phyloP scores from a whole-genome alignment of 2,113 vertebrate species.

The Carassius carassius region DNA sequence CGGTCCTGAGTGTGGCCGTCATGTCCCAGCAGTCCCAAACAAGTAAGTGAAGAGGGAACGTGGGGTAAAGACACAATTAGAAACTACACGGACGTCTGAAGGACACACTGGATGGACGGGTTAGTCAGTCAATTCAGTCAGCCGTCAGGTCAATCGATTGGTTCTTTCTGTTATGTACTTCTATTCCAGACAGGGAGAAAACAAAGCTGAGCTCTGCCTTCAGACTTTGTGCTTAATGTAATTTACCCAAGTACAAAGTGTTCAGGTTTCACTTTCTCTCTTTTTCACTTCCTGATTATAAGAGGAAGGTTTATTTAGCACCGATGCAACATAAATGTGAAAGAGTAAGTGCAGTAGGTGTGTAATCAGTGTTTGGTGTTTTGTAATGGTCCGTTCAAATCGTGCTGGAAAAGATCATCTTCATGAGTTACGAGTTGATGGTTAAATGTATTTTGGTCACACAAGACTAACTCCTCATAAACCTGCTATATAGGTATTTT shows the following conservation, averaged over 20 bases:
- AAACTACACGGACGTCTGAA: neutral
- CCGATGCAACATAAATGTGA: neutral
- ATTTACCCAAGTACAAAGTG: constrained; percentile 1
- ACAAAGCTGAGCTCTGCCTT: neutral
- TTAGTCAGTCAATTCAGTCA: constrained; percentile 13
- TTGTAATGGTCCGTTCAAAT: neutral
- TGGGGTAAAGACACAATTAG: constrained; percentile 35
- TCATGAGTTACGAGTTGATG: neutral
- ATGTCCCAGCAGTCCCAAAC: constrained; percentile 1
- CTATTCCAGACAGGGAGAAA: neutral
- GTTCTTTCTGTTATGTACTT: neutral
- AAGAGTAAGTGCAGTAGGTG: neutral
- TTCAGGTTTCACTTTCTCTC: neutral
- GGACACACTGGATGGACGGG: neutral
- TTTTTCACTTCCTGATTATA: neutral
- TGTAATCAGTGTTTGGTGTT: neutral
- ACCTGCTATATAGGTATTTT: neutral
- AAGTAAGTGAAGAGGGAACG: constrained; percentile 63
- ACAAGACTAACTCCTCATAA: neutral
- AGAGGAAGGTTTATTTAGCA: neutral
- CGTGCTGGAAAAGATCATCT: neutral
- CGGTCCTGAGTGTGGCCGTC: constrained; percentile 83
- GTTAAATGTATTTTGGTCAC: neutral
- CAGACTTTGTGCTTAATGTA: neutral
- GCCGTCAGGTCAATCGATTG: neutral